Evolutionary conservation across 1,140 invertebrate species (phyloP).

Genomic region (Diachasma alloeum): DNA sequence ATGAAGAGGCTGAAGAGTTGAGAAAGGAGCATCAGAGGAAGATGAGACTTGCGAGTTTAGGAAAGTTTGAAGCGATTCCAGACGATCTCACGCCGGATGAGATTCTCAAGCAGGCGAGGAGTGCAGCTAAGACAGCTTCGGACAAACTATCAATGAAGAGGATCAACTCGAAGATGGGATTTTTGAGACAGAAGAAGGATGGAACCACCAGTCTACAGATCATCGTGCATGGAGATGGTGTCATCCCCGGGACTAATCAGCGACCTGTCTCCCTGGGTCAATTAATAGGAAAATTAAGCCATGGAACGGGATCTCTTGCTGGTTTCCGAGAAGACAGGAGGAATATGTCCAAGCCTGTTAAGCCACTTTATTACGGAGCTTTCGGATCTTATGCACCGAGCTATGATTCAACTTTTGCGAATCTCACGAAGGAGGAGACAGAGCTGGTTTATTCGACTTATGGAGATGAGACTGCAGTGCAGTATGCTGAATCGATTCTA

Average conservation of each 20-base stretch:
- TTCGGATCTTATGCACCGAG: slow-evolving; percentile 95
- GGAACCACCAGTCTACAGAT: slow-evolving; percentile 90
- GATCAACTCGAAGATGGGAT: slow-evolving; percentile 79
- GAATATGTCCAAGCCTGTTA: slow-evolving; percentile 88
- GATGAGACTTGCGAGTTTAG: slow-evolving; percentile 64
- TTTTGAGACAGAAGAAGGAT: slow-evolving; percentile 80
- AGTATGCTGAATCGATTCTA: slow-evolving; percentile 86
- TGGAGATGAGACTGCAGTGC: slow-evolving; percentile 86
- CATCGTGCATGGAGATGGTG: slow-evolving; percentile 80
- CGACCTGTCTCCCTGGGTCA: slow-evolving; percentile 84
- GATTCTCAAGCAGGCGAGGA: slow-evolving; percentile 76
- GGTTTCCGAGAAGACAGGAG: slow-evolving; percentile 88
- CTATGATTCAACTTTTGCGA: slow-evolving; percentile 95
- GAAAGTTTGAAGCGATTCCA: slow-evolving; percentile 80
- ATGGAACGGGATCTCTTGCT: slow-evolving; percentile 76
- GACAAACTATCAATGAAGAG: slow-evolving; percentile 71
- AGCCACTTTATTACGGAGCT: slow-evolving; percentile 92
- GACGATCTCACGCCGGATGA: slow-evolving; percentile 84
- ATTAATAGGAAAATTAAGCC: slow-evolving; percentile 81
- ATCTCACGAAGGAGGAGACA: slow-evolving; percentile 91
- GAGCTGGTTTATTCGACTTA: slow-evolving; percentile 92
- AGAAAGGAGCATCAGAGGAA: slow-evolving; percentile 63
- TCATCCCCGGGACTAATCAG: slow-evolving; percentile 75
- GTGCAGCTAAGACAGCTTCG: slow-evolving; percentile 73
- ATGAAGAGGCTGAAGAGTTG: slow-evolving; percentile 64